A percentile compares a stretch with the other conserved stretches of the same genome.
These are phyloP conservation scores for Tanypteryx hageni DNA, from an alignment of 2,888 invertebrate genomes.

Conservation along the genomic window DNA sequence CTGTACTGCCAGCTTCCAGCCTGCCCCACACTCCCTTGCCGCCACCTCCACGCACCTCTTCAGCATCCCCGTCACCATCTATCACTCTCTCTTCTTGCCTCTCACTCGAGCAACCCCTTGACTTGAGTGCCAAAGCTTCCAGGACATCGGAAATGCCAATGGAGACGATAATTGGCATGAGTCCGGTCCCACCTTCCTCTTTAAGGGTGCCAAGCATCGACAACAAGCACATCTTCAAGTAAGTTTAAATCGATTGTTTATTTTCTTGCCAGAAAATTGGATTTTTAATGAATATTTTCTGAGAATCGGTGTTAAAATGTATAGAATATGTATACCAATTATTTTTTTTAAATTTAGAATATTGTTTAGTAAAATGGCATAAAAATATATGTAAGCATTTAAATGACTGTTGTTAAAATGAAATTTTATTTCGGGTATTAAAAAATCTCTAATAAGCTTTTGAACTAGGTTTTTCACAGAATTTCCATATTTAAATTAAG, in stretches of 20 bases:
- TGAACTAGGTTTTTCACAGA: no score
- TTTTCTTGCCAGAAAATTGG: background rate
- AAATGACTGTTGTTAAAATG: no score
- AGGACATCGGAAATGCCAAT: constrained; percentile 70
- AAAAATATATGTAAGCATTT: no score
- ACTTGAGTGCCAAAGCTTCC: constrained; percentile 89
- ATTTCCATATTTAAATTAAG: no score
- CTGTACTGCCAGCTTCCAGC: constrained; percentile 67
- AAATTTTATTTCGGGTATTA: no score
- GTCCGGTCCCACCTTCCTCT: constrained; percentile 66
- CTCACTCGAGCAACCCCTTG: constrained; percentile 84
- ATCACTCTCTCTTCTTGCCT: background rate
- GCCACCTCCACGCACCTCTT: constrained; percentile 57
- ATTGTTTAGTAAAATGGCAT: no score
- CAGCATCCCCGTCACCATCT: constrained; percentile 63
- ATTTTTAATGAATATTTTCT: background rate
- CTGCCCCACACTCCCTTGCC: constrained; percentile 61
- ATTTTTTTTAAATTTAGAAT: no score
- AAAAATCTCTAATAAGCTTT: no score
- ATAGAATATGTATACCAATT: no score
- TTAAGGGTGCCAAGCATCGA: constrained; percentile 74
- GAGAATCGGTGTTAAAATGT: no score
- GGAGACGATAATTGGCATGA: constrained; percentile 67
- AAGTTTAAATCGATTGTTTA: constrained; percentile 75
- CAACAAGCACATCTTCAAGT: constrained; percentile 83